Percentiles rank a stretch among this genome's conserved stretches.
Conservation (phyloP, 2,797 vertebrate genomes). For the Carcharodon carcharias region DNA sequence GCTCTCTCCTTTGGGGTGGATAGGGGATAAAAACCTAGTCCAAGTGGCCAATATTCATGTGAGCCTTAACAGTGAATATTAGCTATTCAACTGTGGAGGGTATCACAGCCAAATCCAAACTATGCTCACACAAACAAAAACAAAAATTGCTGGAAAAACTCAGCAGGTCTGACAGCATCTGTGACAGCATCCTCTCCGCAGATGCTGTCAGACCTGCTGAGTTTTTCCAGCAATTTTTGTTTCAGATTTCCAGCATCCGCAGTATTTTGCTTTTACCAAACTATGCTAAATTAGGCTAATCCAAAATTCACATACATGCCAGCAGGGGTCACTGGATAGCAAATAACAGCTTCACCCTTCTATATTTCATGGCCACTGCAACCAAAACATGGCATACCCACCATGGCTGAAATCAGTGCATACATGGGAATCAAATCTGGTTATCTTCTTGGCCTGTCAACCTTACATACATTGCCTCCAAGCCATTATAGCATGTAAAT, state of each 20-base stretch:
- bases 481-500: not conserved
- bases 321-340: conserved; percentile 28
- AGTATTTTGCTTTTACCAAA: not conserved
- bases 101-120: not conserved
- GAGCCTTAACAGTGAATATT: not conserved
- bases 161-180: too few relatives aligned
- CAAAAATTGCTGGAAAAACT: too few relatives aligned
- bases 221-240: too few relatives aligned
- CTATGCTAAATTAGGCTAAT: not conserved
- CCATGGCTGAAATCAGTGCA: too few relatives aligned
- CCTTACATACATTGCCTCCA: not conserved
- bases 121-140: not conserved
- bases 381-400: not conserved
- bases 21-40: not conserved
- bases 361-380: not conserved
- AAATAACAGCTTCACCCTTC: not conserved
- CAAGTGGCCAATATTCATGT: not conserved
- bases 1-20: not conserved
- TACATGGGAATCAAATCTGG: not conserved
- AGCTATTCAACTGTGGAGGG: not conserved
- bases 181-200: too few relatives aligned
- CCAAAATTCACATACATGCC: not conserved
- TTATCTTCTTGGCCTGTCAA: not conserved
- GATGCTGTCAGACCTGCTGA: too few relatives aligned
- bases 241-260: too few relatives aligned